Evolutionary conservation across 2,797 vertebrate genomes (phyloP), one percentile per base, ranked within the genome.

Genomic region (Brachyalestes nurse): DNA sequence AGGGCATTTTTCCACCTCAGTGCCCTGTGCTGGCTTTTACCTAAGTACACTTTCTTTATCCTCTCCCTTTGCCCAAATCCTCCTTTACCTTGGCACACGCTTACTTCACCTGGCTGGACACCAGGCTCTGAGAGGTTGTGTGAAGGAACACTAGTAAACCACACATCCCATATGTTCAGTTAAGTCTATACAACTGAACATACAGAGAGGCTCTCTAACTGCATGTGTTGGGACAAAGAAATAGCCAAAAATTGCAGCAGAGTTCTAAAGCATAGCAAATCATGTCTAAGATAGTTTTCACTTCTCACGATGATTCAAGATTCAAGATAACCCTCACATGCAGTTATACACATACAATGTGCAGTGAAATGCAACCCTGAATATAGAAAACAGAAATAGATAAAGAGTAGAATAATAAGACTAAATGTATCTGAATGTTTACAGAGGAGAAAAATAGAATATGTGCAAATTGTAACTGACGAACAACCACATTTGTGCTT

Each of bases 1-100:
- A 84, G 71, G 12, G 72, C 72, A 70, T 75, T 80, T 84, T 80
- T 78, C 72, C 14, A 47, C 79, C 75, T 28, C 75, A 74, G 25
- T 75, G 65, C 38, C 45, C 55, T 74, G 76, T 72, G 47, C 14
- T 65, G 60, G 73, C 67, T 69, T 38, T 66, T 49, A 64, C n/a
- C 34, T 71, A 58, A 64, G 72, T 25, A 61, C 67, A 66, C 64
- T 45, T 6, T 17, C 19, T 34, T 4, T 10, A 12, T 4, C 64
- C 58, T 25, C n/a, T 75, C 4, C 7, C 21, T 78, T 42, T 61
- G 6, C 17, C 23, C 16, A 6, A 28, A 58, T 12, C 0, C 17
- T 13, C 40, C 4, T 28, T 65, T 60, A 34, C 7, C 57, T 4
- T 47, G 53, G 55, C 62, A 49, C 40, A 71, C 19, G 8, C 17